These are phyloP conservation scores for Brachionus koreanus DNA, from an alignment of 1,140 invertebrate genomes.

Conservation along the genomic window DNA sequence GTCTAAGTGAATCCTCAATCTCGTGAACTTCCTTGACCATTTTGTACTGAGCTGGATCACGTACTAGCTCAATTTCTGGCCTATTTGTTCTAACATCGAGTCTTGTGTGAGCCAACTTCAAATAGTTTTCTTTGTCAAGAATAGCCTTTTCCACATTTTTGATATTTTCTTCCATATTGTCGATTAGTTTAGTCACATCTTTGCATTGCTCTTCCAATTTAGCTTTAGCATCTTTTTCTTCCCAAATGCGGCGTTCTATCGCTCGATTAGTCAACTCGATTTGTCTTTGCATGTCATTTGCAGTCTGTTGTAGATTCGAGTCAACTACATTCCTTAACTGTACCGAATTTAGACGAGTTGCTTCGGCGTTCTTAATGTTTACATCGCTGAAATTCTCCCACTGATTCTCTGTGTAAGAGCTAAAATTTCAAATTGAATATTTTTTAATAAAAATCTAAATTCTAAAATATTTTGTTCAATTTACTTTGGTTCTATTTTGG, in stretches of 20 bases:
- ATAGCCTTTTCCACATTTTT: conserved; percentile 72
- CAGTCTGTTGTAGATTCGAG: conserved; percentile 70
- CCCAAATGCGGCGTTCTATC: conserved; percentile 71
- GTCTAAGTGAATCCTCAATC: conserved; percentile 47
- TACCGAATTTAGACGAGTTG: conserved; percentile 70
- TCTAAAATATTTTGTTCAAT: too few species aligned
- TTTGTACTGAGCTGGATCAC: conserved; percentile 57
- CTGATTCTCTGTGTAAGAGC: conserved; percentile 63
- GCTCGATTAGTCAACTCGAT: conserved; percentile 68
- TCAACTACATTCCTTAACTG: conserved; percentile 73
- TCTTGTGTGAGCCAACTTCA: conserved; percentile 76
- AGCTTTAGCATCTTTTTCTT: conserved; percentile 72
- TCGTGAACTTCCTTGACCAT: conserved; percentile 54
- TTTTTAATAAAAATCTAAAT: not conserved
- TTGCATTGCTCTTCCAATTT: conserved; percentile 77
- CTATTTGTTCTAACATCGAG: conserved; percentile 72
- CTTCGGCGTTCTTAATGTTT: conserved; percentile 71
- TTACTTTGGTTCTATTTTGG: conserved; percentile 39
- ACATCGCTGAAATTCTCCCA: conserved; percentile 74
- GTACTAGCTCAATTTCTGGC: conserved; percentile 73
- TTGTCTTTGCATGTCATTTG: conserved; percentile 67
- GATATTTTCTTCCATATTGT: conserved; percentile 69
- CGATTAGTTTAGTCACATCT: conserved; percentile 55
- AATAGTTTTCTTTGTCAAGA: conserved; percentile 72
- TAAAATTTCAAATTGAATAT: conserved; percentile 39